Evolutionary conservation across 2,113 vertebrate species (phyloP).

Genomic region (Semnopithecus entellus): DNA sequence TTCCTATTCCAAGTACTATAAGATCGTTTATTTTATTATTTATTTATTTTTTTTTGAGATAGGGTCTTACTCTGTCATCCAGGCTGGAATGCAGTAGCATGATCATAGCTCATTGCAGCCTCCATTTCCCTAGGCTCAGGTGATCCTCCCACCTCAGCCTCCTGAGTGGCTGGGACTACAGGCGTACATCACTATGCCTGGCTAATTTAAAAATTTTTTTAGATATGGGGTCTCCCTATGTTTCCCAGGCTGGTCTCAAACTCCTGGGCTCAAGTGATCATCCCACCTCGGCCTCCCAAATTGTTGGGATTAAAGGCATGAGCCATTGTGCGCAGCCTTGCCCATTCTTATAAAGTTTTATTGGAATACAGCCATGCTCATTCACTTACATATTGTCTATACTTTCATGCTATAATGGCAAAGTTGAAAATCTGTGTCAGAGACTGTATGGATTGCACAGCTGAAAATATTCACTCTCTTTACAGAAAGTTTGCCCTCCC

Average conservation of each 20-base stretch:
- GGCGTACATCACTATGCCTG: too few relatives aligned
- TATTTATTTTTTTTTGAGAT: not conserved
- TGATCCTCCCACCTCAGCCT: too few relatives aligned
- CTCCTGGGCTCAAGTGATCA: not conserved
- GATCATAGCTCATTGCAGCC: too few relatives aligned
- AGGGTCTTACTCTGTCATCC: not conserved
- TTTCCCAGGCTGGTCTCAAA: not conserved
- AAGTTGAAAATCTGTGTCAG: not conserved
- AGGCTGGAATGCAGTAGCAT: not conserved
- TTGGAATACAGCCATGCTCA: not conserved
- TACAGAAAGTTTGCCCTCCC: not conserved
- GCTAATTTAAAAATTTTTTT: not conserved
- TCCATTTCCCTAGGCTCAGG: too few relatives aligned
- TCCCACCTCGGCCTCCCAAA: not conserved
- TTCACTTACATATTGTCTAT: accelerated
- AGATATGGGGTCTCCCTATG: not conserved
- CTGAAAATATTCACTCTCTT: not conserved
- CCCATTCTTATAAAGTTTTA: not conserved
- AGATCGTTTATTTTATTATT: not conserved
- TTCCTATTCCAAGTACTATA: not conserved
- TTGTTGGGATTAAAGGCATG: not conserved
- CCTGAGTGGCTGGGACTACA: too few relatives aligned
- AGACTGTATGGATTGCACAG: too few relatives aligned
- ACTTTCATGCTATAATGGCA: not conserved
- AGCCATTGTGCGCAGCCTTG: not conserved